Evolutionary conservation across 1,140 invertebrate species (phyloP).

Genomic region (Eurytemora carolleeae): DNA sequence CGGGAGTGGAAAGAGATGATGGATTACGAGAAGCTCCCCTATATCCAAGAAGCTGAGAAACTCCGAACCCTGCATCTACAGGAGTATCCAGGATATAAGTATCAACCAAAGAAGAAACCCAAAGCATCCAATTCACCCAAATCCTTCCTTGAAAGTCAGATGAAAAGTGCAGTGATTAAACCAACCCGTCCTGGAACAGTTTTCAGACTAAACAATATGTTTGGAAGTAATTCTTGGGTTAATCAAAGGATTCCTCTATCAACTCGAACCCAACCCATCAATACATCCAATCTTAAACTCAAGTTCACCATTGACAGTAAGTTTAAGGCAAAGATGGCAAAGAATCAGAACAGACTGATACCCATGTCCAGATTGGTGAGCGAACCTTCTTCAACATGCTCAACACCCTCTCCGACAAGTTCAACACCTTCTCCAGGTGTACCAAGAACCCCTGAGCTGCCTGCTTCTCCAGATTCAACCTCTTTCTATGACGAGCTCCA

Average conservation of each 20-base stretch:
- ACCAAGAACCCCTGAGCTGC: not conserved
- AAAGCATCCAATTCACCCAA: slow-evolving; percentile 7
- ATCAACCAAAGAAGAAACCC: slow-evolving; percentile 75
- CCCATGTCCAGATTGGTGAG: not conserved
- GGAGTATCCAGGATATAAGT: slow-evolving; percentile 95
- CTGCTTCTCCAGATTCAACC: not conserved
- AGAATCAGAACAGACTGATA: not conserved
- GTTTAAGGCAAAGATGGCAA: slow-evolving; percentile 25
- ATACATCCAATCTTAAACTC: slow-evolving; percentile 31
- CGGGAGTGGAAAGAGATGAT: slow-evolving; percentile 65
- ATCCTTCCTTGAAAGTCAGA: not conserved
- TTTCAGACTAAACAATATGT: not conserved
- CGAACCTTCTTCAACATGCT: not conserved
- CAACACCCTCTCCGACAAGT: not conserved
- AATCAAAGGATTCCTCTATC: slow-evolving; percentile 5
- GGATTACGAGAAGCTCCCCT: slow-evolving; percentile 69
- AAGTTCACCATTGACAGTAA: slow-evolving; percentile 36
- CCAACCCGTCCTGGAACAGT: not conserved
- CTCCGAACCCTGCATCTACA: slow-evolving; percentile 71
- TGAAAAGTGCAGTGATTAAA: not conserved
- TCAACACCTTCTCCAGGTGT: not conserved
- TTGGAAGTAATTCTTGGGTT: slow-evolving; percentile 11
- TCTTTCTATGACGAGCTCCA: not conserved
- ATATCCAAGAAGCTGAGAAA: slow-evolving; percentile 76
- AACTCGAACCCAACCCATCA: slow-evolving; percentile 16